Evolutionary conservation across 2,797 vertebrate genomes (phyloP).

Genomic region (Denticeps clupeoides): DNA sequence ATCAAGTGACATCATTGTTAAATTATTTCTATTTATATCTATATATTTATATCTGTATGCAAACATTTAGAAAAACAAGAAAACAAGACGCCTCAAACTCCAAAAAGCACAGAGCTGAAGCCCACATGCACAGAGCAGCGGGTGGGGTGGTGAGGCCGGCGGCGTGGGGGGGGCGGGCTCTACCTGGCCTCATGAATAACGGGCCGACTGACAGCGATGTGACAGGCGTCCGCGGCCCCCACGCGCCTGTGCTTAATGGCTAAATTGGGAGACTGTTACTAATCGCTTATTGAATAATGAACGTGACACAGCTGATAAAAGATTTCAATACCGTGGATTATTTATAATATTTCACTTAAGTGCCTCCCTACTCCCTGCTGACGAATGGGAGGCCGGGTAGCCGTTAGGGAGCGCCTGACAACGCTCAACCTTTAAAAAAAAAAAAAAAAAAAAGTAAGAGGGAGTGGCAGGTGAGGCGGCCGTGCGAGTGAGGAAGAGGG

Average conservation of each 20-base stretch:
- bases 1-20: too few relatives aligned
- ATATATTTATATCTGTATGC: too few relatives aligned
- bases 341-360: conserved; percentile 82
- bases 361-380: conserved; percentile 46
- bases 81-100: too few relatives aligned
- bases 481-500: not conserved
- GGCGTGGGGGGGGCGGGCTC: conserved; percentile 6
- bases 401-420: conserved; percentile 47
- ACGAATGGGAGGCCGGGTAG: conserved; percentile 52
- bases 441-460: not conserved
- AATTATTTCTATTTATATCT: too few relatives aligned
- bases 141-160: too few relatives aligned
- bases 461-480: not conserved
- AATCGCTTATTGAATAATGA: conserved; percentile 86
- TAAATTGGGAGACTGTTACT: conserved; percentile 74
- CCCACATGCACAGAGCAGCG: too few relatives aligned
- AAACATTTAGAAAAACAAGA: too few relatives aligned
- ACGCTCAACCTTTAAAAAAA: conserved; percentile 28
- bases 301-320: conserved; percentile 89
- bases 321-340: conserved; percentile 81
- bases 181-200: conserved; percentile 52
- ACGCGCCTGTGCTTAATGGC: conserved; percentile 60
- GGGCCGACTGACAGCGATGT: conserved; percentile 44
- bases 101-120: too few relatives aligned
- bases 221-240: conserved; percentile 42